phyloP scores from a whole-genome alignment of 2,797 vertebrate species.

The Intellagama lesueurii region DNA sequence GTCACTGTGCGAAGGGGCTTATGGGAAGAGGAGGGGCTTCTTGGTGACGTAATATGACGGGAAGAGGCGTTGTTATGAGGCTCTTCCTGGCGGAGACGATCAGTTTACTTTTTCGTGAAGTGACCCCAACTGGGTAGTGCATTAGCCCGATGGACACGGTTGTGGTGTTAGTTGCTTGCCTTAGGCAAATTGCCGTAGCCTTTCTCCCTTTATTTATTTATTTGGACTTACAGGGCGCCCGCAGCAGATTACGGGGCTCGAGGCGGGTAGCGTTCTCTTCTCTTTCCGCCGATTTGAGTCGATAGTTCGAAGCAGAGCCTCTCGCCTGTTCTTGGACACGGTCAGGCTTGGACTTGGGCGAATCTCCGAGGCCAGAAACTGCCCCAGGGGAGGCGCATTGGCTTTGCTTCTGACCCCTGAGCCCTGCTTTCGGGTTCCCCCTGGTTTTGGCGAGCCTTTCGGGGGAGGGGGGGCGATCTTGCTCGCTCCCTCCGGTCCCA shows the following conservation, averaged over 20 bases:
- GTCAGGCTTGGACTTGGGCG: no score
- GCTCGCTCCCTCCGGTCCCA: no score
- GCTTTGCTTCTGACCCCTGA: no score
- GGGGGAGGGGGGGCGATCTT: no score
- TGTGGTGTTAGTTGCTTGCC: no score
- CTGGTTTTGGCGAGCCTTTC: no score
- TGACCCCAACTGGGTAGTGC: no score
- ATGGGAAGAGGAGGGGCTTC: not conserved
- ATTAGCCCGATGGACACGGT: no score
- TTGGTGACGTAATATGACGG: fast-evolving
- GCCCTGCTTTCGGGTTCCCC: no score
- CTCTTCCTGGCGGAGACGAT: not conserved
- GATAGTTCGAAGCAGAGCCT: not conserved
- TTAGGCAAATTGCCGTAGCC: not conserved
- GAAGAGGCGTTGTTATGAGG: fast-evolving
- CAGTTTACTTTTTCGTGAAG: not conserved
- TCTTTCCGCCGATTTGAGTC: not conserved
- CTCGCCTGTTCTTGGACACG: not conserved
- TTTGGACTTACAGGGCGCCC: not conserved
- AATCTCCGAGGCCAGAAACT: no score
- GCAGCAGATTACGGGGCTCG: not conserved
- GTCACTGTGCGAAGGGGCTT: not conserved
- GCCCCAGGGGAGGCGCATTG: no score
- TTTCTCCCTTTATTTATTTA: not conserved
- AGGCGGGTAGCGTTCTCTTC: no score